A percentile compares a stretch with the other conserved stretches of the same genome.
These are phyloP conservation scores for Acromyrmex charruanus DNA, from an alignment of 1,140 invertebrate genomes.

Conservation along the genomic window DNA sequence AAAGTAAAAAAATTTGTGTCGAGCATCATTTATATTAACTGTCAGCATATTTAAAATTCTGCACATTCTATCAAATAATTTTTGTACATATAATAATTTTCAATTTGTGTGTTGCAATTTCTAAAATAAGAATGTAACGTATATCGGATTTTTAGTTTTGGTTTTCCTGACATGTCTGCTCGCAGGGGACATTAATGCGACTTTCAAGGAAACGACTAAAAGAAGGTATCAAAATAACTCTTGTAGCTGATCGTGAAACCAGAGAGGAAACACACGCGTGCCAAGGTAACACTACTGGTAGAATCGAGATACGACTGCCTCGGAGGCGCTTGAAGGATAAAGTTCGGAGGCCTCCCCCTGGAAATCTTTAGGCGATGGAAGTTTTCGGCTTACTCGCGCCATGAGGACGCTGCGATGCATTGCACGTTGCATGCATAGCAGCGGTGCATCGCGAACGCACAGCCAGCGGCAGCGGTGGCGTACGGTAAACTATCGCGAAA, in stretches of 20 bases:
- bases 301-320: slow-evolving; percentile 31
- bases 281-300: slow-evolving; percentile 10
- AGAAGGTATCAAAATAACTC: background rate
- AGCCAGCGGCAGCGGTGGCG: background rate
- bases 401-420: slow-evolving; percentile 45
- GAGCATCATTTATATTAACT: too few relatives aligned
- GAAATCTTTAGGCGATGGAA: slow-evolving; percentile 70
- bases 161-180: background rate
- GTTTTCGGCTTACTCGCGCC: slow-evolving; percentile 52
- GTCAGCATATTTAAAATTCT: background rate
- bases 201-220: background rate
- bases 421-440: slow-evolving; percentile 13
- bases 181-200: background rate
- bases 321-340: slow-evolving; percentile 62
- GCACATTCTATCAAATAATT: background rate
- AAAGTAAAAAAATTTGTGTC: too few relatives aligned
- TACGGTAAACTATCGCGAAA: slow-evolving; percentile 60
- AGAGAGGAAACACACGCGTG: background rate
- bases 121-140: background rate
- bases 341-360: slow-evolving; percentile 68
- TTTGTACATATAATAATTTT: background rate
- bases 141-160: background rate
- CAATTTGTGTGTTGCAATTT: background rate
- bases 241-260: background rate
- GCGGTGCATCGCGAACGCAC: slow-evolving; percentile 9